phyloP scores from a whole-genome alignment of 2,797 vertebrate genomes.

The Botia almorhae region DNA sequence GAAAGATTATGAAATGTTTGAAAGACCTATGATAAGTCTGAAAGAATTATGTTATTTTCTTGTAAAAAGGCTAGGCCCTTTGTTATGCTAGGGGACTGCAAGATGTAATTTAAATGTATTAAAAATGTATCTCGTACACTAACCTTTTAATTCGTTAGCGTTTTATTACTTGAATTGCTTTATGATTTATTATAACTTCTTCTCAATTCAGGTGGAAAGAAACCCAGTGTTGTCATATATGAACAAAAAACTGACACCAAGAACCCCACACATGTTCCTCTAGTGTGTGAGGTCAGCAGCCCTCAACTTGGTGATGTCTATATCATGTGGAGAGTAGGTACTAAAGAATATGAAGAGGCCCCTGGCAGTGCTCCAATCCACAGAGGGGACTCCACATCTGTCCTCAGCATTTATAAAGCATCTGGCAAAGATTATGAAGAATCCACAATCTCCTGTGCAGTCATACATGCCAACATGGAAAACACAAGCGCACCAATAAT shows the following conservation, averaged over 20 bases:
- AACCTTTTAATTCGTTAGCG: no score
- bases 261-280: rapidly evolving
- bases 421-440: rapidly evolving
- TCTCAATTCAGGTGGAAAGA: not conserved
- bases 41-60: no score
- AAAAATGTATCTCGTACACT: no score
- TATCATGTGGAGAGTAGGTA: not conserved
- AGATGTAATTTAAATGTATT: no score
- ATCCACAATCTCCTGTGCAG: not conserved
- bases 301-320: conserved; percentile 10
- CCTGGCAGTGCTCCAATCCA: not conserved
- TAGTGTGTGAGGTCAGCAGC: conserved; percentile 26
- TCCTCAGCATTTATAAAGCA: conserved; percentile 4
- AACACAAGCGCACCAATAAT: rapidly evolving
- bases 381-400: not conserved
- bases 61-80: not conserved
- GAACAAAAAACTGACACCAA: rapidly evolving
- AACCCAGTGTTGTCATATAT: not conserved
- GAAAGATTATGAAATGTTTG: not conserved
- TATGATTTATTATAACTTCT: not conserved
- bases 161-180: not conserved
- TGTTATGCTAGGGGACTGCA: not conserved
- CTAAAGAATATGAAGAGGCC: not conserved
- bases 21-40: no score
- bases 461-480: not conserved